Evolutionary conservation across 2,888 invertebrate species (phyloP).

Genomic region (Apodemia hepburni): DNA sequence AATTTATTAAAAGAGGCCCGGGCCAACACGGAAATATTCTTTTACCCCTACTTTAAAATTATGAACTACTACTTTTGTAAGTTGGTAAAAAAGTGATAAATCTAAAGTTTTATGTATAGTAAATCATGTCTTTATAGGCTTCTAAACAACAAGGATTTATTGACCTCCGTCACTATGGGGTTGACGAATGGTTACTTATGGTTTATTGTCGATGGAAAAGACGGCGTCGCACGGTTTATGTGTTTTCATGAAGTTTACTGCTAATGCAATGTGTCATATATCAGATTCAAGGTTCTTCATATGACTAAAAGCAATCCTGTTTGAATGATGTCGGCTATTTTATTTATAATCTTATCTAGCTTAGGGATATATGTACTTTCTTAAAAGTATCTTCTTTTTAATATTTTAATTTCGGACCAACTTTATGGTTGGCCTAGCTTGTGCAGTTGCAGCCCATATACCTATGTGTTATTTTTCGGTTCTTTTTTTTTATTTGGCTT

Average conservation of each 20-base stretch:
- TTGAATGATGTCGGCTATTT: not conserved
- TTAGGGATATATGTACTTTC: no score
- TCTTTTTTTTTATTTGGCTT: no score
- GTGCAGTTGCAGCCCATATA: no score
- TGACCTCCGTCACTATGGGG: conserved; percentile 56
- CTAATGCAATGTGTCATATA: conserved; percentile 47
- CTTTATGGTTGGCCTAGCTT: no score
- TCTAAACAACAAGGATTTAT: conserved; percentile 75
- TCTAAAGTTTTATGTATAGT: conserved; percentile 58
- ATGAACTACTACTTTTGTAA: not conserved
- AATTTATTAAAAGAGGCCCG: no score
- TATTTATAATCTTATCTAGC: no score
- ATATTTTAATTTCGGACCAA: no score
- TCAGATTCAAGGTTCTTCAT: conserved; percentile 11
- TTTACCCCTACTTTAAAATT: no score
- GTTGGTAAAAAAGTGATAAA: conserved; percentile 1
- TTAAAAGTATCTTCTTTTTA: no score
- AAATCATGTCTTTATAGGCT: conserved; percentile 74
- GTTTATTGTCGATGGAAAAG: conserved; percentile 53
- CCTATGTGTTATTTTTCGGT: no score
- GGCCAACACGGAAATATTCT: no score
- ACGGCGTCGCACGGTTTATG: conserved; percentile 60
- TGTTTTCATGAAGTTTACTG: conserved; percentile 60
- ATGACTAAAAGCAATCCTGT: conserved; percentile 37
- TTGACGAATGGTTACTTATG: conserved; percentile 62